Evolutionary conservation across 2,888 invertebrate species (phyloP).

Genomic region (Leucophora obtusa): DNA sequence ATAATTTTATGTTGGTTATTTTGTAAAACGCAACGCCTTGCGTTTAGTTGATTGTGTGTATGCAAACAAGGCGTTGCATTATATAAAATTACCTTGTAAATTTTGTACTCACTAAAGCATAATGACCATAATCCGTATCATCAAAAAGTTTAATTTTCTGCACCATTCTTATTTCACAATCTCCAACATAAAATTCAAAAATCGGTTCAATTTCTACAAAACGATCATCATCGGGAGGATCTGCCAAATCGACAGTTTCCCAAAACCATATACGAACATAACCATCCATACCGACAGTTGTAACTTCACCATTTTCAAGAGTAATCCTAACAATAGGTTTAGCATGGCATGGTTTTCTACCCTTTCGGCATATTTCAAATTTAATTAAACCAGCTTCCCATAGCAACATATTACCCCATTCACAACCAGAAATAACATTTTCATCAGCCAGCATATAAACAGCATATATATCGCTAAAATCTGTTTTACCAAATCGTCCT

Average conservation of each 20-base stretch:
- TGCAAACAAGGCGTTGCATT: no score
- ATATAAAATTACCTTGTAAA: no score
- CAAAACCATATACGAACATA: constrained; percentile 92
- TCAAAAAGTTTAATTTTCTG: constrained; percentile 76
- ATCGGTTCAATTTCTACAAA: constrained; percentile 91
- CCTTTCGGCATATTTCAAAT: constrained; percentile 87
- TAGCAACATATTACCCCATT: constrained; percentile 94
- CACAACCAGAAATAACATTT: constrained; percentile 91
- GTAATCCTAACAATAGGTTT: constrained; percentile 82
- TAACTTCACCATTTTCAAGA: constrained; percentile 76
- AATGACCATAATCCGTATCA: constrained; percentile 81
- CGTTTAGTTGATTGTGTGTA: no score
- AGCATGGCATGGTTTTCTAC: constrained; percentile 86
- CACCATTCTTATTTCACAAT: constrained; percentile 74
- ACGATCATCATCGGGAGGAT: constrained; percentile 88
- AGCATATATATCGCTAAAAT: constrained; percentile 92
- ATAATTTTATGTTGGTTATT: no score
- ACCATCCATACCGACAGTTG: constrained; percentile 84
- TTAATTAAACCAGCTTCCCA: constrained; percentile 95
- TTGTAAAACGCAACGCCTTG: no score
- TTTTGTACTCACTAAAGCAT: constrained; percentile 84
- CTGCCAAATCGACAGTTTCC: constrained; percentile 92
- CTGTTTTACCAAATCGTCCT: constrained; percentile 95
- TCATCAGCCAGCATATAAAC: constrained; percentile 92
- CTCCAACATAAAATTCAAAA: constrained; percentile 86